Evolutionary conservation across 2,113 vertebrate genomes (phyloP), one percentile per base, ranked within the genome.

Genomic region (Hypocryptadius cinnamomeus): DNA sequence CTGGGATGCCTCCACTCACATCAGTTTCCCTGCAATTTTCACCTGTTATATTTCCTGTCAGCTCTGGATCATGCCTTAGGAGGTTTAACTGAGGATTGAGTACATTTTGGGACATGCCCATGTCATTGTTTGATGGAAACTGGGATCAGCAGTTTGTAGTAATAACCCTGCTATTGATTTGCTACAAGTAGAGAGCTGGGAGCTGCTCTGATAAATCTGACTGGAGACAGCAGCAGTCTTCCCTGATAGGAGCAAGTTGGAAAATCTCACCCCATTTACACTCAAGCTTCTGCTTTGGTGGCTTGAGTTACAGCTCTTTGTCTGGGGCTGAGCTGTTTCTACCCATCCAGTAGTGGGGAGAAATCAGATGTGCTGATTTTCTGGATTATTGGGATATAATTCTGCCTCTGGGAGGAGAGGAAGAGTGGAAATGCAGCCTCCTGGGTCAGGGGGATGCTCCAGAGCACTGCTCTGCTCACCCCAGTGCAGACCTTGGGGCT

Each of bases 161-260:
- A 89, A 91, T 91, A 92, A 91, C 84, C 64, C 40, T 2, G 24
- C 65, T 92, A 87, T 89, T 79, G 94, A 89, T 93, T 89, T 87
- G 77, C 80, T 31, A 13, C 45, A 23, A 8, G 51, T 24, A 2
- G 35, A 65, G 69, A 64, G 73, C 73, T 91, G 93, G 87, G 89
- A 89, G 87, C 69, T 87, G 84, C 89, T 91, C 25, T 85, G 78
- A 84, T 81, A 2, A 14, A 61, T 93, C 77, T 81, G 64, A 25
- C n/a, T 30, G 77, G 69, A 70, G 64, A 45, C 42, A 83, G 33
- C 40, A 66, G 60, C 54, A 73, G 28, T 68, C 57, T 92, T 53
- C 18, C 48, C 78, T 64, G 48, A 12, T 11, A 5, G 1, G 8
- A 86, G 31, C 51, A 1, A 7, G 23, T 0, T 3, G 88, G 85